Base-by-base conservation (phyloP, 2,113 vertebrate genomes). In the Hyperoodon ampullatus region DNA sequence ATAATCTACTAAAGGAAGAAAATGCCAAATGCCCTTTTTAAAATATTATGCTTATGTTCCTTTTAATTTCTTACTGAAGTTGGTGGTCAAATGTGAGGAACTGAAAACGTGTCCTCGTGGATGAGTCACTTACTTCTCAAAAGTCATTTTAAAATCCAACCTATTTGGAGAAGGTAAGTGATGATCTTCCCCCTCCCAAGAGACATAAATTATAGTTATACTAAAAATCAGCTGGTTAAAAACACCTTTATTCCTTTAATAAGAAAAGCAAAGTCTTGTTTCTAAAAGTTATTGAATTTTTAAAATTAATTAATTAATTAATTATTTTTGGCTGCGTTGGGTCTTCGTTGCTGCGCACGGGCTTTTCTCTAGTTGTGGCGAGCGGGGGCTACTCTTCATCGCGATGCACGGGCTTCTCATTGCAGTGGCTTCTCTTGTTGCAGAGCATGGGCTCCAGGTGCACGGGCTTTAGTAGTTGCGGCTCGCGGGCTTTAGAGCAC, bases 121-220 rank as follows among this genome's bases (percentile, higher is more conserved):
- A 6, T 68, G 39, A 65, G 10, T 47, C 53, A 60, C 3, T 44
- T 44, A 84, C 61, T 77, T 75, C 50, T 39, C 13, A 14, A 19
- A 95, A 96, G 66, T 65, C 8, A 63, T 28, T 80, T 90, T 63
- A 71, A 94, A 96, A 93, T 42, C 68, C 39, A n/a, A 23, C 12
- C 66, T 61, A 19, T 33, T 65, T 60, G 24, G 60, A 68, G 63
- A 90, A 88, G 42, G 21, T n/a, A 58, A 72, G 75, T 2, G 4
- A 95, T 44, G 47, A 26, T 30, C 78, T 78, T 26, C 10, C 23
- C 55, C 18, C 4, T 47, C 7, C 18, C 42, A 39, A 42, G 47
- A 68, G 61, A 71, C 18, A 8, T 1, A 60, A 58, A 84, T 47
- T 33, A 53, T 4, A 42, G 47, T 50, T 47, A 30, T 7, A 77